Evolutionary conservation across 2,797 vertebrate species (phyloP), one percentile per base, ranked within the genome.

Genomic region (Poecilia picta): DNA sequence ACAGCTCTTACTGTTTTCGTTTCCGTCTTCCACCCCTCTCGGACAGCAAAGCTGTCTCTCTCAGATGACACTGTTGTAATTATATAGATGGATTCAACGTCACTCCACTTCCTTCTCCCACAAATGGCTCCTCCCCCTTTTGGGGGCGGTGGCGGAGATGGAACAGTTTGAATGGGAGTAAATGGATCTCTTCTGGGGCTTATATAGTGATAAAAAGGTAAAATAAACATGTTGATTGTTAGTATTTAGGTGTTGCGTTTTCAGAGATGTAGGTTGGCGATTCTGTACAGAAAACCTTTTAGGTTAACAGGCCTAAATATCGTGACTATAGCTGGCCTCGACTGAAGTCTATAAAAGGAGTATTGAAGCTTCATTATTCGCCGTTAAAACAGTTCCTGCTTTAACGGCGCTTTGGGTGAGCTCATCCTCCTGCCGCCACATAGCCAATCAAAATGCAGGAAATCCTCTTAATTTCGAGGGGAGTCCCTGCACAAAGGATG

Each of bases 21-120:
- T 91, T 91, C 81, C 87, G 94, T 95, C 94, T 95, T 94, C 93
- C 93, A 87, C 89, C 91, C 81, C 84, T 76, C 66, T 83, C 80
- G 86, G 84, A 83, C 93, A 93, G 94, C 93, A 13, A 93, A 93
- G 93, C 94, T 95, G 93, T 93, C 90, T 86, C 88, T 89, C 86
- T 91, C 87, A 75, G 89, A 89, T 55, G 74, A 87, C 88, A 71
- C 89, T 77, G 81, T 88, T 76, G 59, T 64, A 39, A 62, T 78
- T 87, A 46, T 72, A 46, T 72, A 45, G 68, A 72, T 72, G 68
- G 68, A 72, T 72, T 72, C 68, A 72, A 45, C 36, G 36, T 41
- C 36, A 68, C 64, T 68, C 64, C 64, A 41, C 64, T 68, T 72
- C n/a, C n/a, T 45, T 28, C 41, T 45, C 68, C n/a, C n/a, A 7